These are phyloP conservation scores for Semotilus atromaculatus DNA, from an alignment of 2,797 vertebrate species.

Conservation along the genomic window DNA sequence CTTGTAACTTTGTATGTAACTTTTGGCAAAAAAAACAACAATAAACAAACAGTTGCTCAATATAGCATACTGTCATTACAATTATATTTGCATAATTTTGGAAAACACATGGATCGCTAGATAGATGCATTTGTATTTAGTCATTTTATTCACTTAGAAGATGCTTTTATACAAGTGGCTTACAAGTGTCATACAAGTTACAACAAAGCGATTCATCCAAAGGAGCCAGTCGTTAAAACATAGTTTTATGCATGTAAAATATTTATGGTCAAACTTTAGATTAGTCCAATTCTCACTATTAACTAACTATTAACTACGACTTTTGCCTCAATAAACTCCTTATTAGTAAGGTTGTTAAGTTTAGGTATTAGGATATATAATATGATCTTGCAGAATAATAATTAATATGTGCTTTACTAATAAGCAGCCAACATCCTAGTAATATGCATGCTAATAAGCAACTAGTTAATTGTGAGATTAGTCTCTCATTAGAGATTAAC, in stretches of 20 bases:
- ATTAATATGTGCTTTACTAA: too few relatives aligned
- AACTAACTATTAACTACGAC: too few relatives aligned
- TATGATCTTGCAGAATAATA: too few relatives aligned
- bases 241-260: not conserved
- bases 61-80: not conserved
- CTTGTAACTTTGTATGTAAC: not conserved
- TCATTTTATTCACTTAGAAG: not conserved
- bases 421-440: too few relatives aligned
- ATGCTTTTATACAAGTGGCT: not conserved
- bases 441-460: too few relatives aligned
- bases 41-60: not conserved
- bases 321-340: too few relatives aligned
- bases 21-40: not conserved
- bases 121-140: not conserved
- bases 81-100: not conserved
- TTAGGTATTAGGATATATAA: too few relatives aligned
- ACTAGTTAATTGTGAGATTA: too few relatives aligned
- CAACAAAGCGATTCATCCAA: not conserved
- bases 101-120: not conserved
- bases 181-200: not conserved
- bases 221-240: not conserved
- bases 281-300: too few relatives aligned
- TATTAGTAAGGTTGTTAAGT: too few relatives aligned
- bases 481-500: too few relatives aligned
- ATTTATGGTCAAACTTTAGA: too few relatives aligned